Evolutionary conservation across 2,113 vertebrate species (phyloP).

Genomic region (Gallinago jamesoni): DNA sequence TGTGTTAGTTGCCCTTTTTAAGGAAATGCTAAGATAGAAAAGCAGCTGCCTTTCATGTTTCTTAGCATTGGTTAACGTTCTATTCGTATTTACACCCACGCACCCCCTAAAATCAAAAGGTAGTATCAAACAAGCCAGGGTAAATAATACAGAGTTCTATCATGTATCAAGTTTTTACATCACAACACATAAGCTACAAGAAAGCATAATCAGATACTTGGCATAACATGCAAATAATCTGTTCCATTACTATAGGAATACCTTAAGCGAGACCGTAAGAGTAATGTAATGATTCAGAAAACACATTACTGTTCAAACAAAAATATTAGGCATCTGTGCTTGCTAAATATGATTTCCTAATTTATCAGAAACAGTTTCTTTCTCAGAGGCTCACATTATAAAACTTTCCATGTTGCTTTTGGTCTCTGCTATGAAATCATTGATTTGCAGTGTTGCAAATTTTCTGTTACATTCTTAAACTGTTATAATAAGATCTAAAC

Average conservation of each 20-base stretch:
- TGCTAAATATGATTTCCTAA: background rate
- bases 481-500: background rate
- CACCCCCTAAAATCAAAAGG: background rate
- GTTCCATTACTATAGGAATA: background rate
- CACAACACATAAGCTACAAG: background rate
- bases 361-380: background rate
- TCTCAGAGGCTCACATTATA: background rate
- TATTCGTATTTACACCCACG: background rate
- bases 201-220: background rate
- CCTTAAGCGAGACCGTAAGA: slow-evolving; percentile 1
- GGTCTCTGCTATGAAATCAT: background rate
- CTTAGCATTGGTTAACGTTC: background rate
- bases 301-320: slow-evolving; percentile 4
- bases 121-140: background rate
- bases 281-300: slow-evolving; percentile 12
- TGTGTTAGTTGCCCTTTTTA: background rate
- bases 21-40: background rate
- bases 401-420: background rate
- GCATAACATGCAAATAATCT: slow-evolving; percentile 6
- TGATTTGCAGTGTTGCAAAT: background rate
- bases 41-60: background rate
- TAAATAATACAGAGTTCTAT: background rate
- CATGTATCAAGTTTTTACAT: background rate
- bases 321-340: slow-evolving; percentile 35
- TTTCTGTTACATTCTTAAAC: background rate